Evolutionary conservation across 2,797 vertebrate species (phyloP).

Genomic region (Chaunax sp.): DNA sequence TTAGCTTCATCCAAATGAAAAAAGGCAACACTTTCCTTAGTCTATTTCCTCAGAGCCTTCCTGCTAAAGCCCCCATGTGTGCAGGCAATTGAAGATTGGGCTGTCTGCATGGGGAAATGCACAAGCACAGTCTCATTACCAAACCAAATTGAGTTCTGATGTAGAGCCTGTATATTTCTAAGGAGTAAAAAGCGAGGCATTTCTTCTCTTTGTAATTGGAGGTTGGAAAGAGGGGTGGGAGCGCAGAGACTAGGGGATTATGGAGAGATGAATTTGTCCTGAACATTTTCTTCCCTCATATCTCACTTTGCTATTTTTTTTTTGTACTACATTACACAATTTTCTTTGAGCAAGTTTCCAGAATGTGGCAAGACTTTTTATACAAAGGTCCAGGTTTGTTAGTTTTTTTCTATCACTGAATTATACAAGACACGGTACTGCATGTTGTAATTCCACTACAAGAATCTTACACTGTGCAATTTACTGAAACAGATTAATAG

Average conservation of each 20-base stretch:
- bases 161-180: conserved; percentile 83
- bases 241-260: conserved; percentile 80
- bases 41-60: conserved; percentile 80
- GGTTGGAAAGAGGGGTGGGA: conserved; percentile 74
- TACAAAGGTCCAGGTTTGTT: conserved; percentile 45
- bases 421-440: conserved; percentile 27
- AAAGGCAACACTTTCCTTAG: conserved; percentile 82
- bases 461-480: conserved; percentile 25
- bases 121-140: conserved; percentile 86
- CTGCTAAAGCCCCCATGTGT: conserved; percentile 77
- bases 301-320: conserved; percentile 70
- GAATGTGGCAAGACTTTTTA: conserved; percentile 46
- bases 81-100: conserved; percentile 83
- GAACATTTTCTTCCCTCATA: conserved; percentile 76
- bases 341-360: conserved; percentile 57
- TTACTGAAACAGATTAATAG: conserved; percentile 40
- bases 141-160: conserved; percentile 86
- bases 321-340: conserved; percentile 53
- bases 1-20: conserved; percentile 77
- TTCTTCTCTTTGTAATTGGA: conserved; percentile 86
- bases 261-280: conserved; percentile 80
- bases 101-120: conserved; percentile 85
- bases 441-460: conserved; percentile 36
- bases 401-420: conserved; percentile 30
- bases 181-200: conserved; percentile 79